These are phyloP conservation scores for Laspeyria flexula DNA, from an alignment of 2,888 invertebrate genomes.

Conservation along the genomic window DNA sequence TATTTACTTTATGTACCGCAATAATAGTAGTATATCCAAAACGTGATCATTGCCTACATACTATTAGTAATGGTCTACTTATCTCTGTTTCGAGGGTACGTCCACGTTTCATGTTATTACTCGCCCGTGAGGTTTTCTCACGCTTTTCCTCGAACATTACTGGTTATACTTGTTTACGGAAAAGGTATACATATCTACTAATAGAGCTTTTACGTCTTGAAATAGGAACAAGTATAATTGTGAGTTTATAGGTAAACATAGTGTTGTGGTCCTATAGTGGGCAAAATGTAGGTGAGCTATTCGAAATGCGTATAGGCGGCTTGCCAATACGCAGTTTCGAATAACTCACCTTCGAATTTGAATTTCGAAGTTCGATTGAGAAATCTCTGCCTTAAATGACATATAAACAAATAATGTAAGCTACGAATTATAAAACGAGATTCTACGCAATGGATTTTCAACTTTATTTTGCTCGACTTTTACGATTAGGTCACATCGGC, in stretches of 20 bases:
- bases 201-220: background rate
- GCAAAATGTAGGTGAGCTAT: too few species aligned
- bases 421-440: too few species aligned
- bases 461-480: too few species aligned
- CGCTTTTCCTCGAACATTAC: conserved; percentile 18
- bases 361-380: too few species aligned
- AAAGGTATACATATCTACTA: background rate
- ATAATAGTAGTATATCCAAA: background rate
- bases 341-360: too few species aligned
- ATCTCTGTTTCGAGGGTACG: background rate
- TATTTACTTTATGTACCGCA: background rate
- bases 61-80: background rate
- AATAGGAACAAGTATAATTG: background rate
- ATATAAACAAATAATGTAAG: too few species aligned
- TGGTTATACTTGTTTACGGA: background rate
- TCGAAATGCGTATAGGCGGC: too few species aligned
- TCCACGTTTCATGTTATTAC: conserved; percentile 28
- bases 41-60: conserved; percentile 5
- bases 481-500: too few species aligned
- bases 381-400: too few species aligned
- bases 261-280: too few species aligned
- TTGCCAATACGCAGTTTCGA: too few species aligned
- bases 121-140: conserved; percentile 9
- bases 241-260: background rate
- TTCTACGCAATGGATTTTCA: too few species aligned